Percentiles rank a stretch among this genome's conserved stretches.
phyloP scores from a whole-genome alignment of 2,113 vertebrate species.

The Seriola quinqueradiata region DNA sequence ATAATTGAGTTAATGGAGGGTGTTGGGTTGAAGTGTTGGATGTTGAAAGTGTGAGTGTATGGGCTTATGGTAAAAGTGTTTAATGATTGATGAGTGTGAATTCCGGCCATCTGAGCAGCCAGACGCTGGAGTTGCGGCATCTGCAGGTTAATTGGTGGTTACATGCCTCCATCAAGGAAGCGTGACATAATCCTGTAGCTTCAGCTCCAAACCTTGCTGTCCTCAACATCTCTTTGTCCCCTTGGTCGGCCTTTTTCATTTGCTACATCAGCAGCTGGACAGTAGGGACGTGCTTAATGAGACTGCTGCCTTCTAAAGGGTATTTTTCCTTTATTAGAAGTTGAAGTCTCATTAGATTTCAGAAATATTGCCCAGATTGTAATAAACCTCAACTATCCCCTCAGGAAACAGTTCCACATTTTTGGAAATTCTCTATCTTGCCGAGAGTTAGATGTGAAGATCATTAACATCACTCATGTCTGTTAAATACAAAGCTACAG shows the following conservation, averaged over 20 bases:
- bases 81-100: constrained; percentile 28
- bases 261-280: neutral
- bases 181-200: constrained; percentile 15
- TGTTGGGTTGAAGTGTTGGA: constrained; percentile 22
- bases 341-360: neutral
- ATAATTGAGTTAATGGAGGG: constrained; percentile 38
- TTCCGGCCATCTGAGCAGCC: constrained; percentile 38
- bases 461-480: too few relatives aligned
- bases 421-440: too few relatives aligned
- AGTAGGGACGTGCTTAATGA: neutral
- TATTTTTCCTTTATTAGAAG: neutral
- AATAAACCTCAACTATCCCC: too few relatives aligned
- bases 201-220: neutral
- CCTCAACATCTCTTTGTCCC: neutral
- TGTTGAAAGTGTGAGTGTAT: constrained; percentile 15
- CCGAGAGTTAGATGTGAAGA: too few relatives aligned
- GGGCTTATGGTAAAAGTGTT: constrained; percentile 3
- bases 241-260: neutral
- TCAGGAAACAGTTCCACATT: too few relatives aligned
- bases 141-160: neutral
- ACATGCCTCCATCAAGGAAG: neutral
- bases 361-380: too few relatives aligned
- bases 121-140: neutral
- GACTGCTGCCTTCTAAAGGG: neutral
- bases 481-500: too few relatives aligned